These are phyloP conservation scores for Lagocephalus sceleratus DNA, from an alignment of 2,797 vertebrate genomes.

Conservation along the genomic window DNA sequence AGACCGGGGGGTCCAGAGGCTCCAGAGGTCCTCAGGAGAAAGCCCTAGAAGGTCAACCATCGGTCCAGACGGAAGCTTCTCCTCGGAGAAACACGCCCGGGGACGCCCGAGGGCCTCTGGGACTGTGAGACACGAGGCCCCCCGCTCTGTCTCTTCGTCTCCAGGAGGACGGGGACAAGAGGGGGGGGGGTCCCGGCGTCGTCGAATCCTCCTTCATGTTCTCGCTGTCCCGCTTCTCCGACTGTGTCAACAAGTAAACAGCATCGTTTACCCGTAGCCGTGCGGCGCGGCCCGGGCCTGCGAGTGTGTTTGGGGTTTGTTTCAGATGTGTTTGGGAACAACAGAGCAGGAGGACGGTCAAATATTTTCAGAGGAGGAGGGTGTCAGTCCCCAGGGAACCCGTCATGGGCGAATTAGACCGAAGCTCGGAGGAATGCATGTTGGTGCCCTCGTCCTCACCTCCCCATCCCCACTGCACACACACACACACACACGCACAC, in stretches of 20 bases:
- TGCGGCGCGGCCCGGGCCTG: conserved; percentile 6
- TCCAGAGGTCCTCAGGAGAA: too few species aligned
- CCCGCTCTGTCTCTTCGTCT: too few species aligned
- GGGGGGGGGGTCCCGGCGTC: too few species aligned
- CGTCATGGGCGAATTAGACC: conserved; percentile 48
- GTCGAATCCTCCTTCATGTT: too few species aligned
- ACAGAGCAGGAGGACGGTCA: conserved; percentile 42
- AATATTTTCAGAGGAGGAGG: conserved; percentile 38
- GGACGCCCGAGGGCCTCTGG: too few species aligned
- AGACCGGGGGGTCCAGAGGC: too few species aligned
- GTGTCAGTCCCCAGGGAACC: conserved; percentile 51
- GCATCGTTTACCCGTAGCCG: conserved; percentile 37
- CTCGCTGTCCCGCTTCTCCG: conserved; percentile 18
- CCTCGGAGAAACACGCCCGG: too few species aligned
- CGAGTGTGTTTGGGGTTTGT: conserved; percentile 40
- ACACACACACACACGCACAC: conserved; percentile 20
- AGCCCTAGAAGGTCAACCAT: too few species aligned
- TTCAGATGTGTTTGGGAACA: conserved; percentile 43
- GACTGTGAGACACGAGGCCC: too few species aligned
- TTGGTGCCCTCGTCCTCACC: conserved; percentile 51
- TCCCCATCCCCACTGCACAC: conserved; percentile 6
- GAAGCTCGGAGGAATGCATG: conserved; percentile 57
- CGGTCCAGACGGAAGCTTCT: too few species aligned
- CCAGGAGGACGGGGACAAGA: too few species aligned
- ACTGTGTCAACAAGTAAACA: conserved; percentile 57